phyloP scores from a whole-genome alignment of 35 echinoderm and acorn worm species.

The Patiria miniata region DNA sequence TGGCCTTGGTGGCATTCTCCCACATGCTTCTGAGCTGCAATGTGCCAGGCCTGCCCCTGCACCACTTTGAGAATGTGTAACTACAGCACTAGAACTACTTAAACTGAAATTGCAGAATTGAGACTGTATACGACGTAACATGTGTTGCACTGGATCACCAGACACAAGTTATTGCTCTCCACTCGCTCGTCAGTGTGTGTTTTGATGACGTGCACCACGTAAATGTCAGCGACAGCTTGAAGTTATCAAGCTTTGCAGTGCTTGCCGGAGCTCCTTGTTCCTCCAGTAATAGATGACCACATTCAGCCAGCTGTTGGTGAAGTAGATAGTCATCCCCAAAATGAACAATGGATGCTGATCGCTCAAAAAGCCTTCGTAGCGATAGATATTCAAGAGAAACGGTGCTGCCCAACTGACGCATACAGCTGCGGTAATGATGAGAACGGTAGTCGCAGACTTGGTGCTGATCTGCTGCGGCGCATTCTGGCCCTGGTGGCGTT shows the following conservation, averaged over 20 bases:
- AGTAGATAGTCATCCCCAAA: too few species aligned
- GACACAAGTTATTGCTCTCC: too few species aligned
- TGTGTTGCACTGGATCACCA: too few species aligned
- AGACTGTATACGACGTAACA: not conserved
- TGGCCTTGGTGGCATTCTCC: too few species aligned
- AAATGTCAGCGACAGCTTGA: not conserved
- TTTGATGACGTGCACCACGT: not conserved
- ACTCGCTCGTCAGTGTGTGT: not conserved
- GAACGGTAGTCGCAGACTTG: not conserved
- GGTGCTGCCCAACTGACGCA: not conserved
- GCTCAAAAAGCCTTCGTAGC: too few species aligned
- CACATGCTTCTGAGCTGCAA: not conserved
- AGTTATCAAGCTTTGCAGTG: not conserved
- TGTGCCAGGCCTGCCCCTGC: not conserved
- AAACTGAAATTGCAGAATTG: not conserved
- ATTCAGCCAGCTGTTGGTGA: slow-evolving; percentile 11
- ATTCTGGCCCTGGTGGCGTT: not conserved
- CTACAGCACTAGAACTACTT: too few species aligned
- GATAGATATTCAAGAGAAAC: too few species aligned
- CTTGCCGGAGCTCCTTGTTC: slow-evolving; percentile 5
- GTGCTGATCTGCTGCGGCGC: not conserved
- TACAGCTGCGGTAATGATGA: not conserved
- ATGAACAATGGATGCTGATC: too few species aligned
- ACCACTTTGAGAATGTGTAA: too few species aligned
- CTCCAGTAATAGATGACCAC: slow-evolving; percentile 37